These are phyloP conservation scores for Lerema accius DNA, from an alignment of 1,140 invertebrate genomes.

Conservation along the genomic window DNA sequence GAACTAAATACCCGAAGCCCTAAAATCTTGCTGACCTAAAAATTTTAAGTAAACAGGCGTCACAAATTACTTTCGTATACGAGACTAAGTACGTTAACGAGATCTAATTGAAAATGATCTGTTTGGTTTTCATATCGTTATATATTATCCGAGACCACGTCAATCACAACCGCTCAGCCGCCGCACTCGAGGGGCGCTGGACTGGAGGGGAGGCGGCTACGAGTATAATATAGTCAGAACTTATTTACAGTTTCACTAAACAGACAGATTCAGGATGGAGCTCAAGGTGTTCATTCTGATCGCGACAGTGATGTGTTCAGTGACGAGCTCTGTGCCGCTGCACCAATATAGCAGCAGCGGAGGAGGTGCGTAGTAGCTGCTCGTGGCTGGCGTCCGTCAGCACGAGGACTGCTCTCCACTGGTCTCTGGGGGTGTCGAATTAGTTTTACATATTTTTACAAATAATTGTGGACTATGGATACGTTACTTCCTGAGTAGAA, in stretches of 20 bases:
- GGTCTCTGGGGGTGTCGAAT: no score
- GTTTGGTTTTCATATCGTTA: conserved; percentile 24
- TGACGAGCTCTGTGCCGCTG: conserved; percentile 22
- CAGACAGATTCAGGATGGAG: conserved; percentile 25
- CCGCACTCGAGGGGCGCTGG: not conserved
- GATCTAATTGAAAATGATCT: conserved; percentile 6
- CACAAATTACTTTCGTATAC: not conserved
- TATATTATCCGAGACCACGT: conserved; percentile 23
- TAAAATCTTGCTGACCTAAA: no score
- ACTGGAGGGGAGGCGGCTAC: not conserved
- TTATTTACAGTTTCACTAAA: not conserved
- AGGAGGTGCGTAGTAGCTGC: not conserved
- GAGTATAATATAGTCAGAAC: conserved; percentile 15
- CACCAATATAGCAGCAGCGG: conserved; percentile 7
- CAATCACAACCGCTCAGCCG: no score
- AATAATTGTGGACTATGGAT: no score
- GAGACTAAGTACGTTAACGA: not conserved
- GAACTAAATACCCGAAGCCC: not conserved
- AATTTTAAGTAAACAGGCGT: not conserved
- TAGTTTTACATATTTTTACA: no score
- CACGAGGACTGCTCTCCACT: no score
- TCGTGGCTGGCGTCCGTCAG: not conserved
- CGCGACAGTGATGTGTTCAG: conserved; percentile 6
- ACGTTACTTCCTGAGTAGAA: no score
- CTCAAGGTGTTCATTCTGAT: conserved; percentile 8